Conservation (phyloP, 1,140 invertebrate species). For the Drosophila guanche region DNA sequence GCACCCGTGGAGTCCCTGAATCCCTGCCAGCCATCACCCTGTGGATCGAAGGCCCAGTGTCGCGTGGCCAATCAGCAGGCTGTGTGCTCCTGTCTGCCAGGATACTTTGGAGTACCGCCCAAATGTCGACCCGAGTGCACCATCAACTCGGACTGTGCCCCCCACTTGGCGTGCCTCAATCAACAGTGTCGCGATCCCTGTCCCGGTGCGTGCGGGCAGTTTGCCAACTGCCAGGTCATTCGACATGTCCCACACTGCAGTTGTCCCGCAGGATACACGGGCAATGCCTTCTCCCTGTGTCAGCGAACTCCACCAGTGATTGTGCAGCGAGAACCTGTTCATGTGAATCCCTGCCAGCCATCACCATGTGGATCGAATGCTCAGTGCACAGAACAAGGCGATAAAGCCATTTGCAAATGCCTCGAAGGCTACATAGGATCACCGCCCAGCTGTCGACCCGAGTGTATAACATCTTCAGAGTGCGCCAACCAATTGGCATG, state of each 20-base stretch:
- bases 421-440: constrained; percentile 89
- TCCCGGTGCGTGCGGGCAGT: constrained; percentile 87
- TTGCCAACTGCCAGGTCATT: constrained; percentile 91
- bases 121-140: constrained; percentile 88
- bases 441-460: constrained; percentile 89
- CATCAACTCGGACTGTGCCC: constrained; percentile 87
- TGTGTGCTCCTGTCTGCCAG: constrained; percentile 87
- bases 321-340: constrained; percentile 62
- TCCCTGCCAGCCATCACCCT: constrained; percentile 90
- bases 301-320: constrained; percentile 65
- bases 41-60: constrained; percentile 88
- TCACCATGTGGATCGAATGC: constrained; percentile 90
- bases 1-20: constrained; percentile 60
- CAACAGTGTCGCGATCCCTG: constrained; percentile 89
- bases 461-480: constrained; percentile 87
- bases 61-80: constrained; percentile 85
- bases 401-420: constrained; percentile 91
- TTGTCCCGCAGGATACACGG: constrained; percentile 90
- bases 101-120: constrained; percentile 86
- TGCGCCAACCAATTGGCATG: constrained; percentile 88
- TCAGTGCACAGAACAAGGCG: constrained; percentile 87
- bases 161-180: constrained; percentile 88
- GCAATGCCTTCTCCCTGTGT: constrained; percentile 89
- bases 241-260: constrained; percentile 92
- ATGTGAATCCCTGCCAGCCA: constrained; percentile 86